These are phyloP conservation scores for Anser brachyrhynchus DNA, from an alignment of 2,113 vertebrate species.

Conservation along the genomic window DNA sequence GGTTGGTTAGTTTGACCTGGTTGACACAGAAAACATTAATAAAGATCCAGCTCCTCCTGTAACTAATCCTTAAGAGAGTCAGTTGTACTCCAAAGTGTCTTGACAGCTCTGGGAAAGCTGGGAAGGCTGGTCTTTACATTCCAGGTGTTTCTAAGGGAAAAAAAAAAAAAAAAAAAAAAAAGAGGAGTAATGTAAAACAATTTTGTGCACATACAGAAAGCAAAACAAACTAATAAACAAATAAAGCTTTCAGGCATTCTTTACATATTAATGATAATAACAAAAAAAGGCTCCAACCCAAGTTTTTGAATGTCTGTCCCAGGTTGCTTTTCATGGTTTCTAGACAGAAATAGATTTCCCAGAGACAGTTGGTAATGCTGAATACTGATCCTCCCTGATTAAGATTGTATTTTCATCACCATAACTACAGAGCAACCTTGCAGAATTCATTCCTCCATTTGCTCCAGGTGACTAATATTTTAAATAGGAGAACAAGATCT, in stretches of 20 bases:
- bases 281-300: neutral
- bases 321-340: neutral
- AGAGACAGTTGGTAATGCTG: neutral
- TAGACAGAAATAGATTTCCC: neutral
- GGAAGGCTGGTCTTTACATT: neutral
- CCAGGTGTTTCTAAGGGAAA: neutral
- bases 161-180: conserved; percentile 1
- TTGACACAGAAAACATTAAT: neutral
- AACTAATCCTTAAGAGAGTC: neutral
- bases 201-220: neutral
- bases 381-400: conserved; percentile 16
- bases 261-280: neutral
- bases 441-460: conserved; percentile 4
- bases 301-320: neutral
- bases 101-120: neutral
- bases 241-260: neutral
- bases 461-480: neutral
- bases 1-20: neutral
- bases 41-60: neutral
- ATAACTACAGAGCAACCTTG: conserved; percentile 13
- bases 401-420: conserved; percentile 34
- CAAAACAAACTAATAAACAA: neutral
- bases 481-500: neutral
- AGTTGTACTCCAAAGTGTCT: neutral
- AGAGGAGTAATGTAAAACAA: neutral